Base-by-base conservation (phyloP, 2,113 vertebrate genomes). In the Malurus melanocephalus region DNA sequence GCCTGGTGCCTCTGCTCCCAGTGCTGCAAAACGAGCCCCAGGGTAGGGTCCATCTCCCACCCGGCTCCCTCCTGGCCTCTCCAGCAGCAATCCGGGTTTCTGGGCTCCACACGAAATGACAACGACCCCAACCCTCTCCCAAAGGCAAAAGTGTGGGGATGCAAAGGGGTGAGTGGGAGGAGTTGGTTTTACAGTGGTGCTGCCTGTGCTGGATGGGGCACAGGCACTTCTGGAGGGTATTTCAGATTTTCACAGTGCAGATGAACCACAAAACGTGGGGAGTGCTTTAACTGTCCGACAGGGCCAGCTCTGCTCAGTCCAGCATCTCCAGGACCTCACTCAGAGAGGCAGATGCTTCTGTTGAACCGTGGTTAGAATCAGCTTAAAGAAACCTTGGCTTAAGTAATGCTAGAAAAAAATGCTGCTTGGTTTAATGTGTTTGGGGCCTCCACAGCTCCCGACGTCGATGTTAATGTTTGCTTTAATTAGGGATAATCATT, bases 401-500 rank as follows among this genome's bases (percentile, higher is more conserved):
- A 32, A 83, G n/a, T 13, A 40, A 22, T 0, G 24, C 35, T 5
- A 10, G 40, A 6, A 30, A 16, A 53, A 72, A 56, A 19, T 2
- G 5, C 64, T 60, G 65, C 76, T 53, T 0, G 3, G 9, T 14
- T 35, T 38, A 9, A 53, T 59, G 24, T 26, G 20, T 55, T 4
- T 24, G 72, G 60, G 76, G 43, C 24, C 26, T 68, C 43, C 26
- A 7, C 28, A 46, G 1, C 2, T 68, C 74, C 59, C 11, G 46
- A 33, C 0, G 1, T 52, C 67, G 19, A 4, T 17, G 46, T 45
- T 57, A 14, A 14, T 32, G 46, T 90, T 92, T 72, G 62, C 69
- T 87, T 87, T 92, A 92, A 95, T 95, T 87, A 88, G 74, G 43
- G 26, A 43, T 86, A 53, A 85, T 76, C 81, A 88, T 68, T 76